A percentile compares a stretch with the other conserved stretches of the same genome.
phyloP scores from a whole-genome alignment of 2,113 vertebrate species.

The Dasyornis broadbenti region DNA sequence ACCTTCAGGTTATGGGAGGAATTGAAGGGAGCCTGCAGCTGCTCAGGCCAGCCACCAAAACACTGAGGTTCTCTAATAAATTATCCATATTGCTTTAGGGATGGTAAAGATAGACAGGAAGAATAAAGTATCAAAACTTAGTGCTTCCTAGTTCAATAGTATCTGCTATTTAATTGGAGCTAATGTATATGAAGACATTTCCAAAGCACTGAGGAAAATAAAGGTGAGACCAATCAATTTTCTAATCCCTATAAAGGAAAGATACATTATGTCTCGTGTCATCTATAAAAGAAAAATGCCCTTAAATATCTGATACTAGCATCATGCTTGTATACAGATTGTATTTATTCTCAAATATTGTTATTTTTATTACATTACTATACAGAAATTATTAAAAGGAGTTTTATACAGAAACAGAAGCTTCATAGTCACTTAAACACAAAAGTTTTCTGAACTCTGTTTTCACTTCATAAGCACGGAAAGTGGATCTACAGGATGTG shows the following conservation, averaged over 20 bases:
- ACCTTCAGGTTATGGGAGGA: not conserved
- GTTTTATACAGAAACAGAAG: not conserved
- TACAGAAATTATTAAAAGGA: not conserved
- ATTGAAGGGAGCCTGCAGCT: fast-evolving
- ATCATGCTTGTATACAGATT: not conserved
- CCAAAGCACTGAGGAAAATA: not conserved
- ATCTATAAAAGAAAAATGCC: not conserved
- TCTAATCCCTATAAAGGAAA: not conserved
- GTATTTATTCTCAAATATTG: not conserved
- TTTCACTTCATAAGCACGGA: not conserved
- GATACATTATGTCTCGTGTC: not conserved
- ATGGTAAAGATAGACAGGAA: not conserved
- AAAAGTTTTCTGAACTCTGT: not conserved
- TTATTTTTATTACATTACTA: not conserved
- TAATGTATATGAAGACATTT: not conserved
- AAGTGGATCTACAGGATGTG: not conserved
- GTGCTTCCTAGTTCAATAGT: not conserved
- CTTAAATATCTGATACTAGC: not conserved
- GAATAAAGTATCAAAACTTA: not conserved
- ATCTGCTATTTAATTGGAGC: not conserved
- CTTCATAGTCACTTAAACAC: not conserved
- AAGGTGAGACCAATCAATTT: not conserved
- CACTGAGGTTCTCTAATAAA: not conserved
- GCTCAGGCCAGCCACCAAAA: fast-evolving
- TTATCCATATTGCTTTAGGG: not conserved